Evolutionary conservation across 2,797 vertebrate species (phyloP).

Genomic region (Centropyge bicolor): DNA sequence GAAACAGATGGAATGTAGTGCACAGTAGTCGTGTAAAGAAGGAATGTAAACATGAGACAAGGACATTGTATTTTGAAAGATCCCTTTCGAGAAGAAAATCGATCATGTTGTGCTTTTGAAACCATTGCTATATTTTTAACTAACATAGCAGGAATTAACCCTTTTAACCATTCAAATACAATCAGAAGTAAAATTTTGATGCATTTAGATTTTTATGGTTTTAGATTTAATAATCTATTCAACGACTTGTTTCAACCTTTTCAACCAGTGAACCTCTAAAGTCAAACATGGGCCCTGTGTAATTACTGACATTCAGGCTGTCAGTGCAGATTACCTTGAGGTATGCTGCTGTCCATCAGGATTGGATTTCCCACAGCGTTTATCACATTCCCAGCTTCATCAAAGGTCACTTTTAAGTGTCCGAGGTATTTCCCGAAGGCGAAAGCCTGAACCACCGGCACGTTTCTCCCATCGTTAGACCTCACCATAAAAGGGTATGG

Average conservation of each 20-base stretch:
- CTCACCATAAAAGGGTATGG: conserved; percentile 88
- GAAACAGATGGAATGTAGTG: too few relatives aligned
- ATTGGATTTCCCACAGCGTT: conserved; percentile 91
- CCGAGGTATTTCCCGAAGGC: conserved; percentile 96
- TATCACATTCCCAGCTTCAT: conserved; percentile 87
- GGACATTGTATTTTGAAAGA: not conserved
- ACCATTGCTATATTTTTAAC: not conserved
- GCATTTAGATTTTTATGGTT: not conserved
- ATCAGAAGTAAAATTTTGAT: not conserved
- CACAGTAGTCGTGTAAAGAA: not conserved
- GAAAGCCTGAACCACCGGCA: conserved; percentile 94
- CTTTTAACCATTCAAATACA: not conserved
- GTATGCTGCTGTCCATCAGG: conserved; percentile 87
- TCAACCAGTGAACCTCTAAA: not conserved
- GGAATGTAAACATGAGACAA: not conserved
- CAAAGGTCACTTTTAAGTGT: conserved; percentile 89
- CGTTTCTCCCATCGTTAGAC: conserved; percentile 86
- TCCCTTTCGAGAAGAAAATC: not conserved
- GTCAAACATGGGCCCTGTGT: not conserved
- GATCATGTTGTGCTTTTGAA: not conserved
- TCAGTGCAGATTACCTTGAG: conserved; percentile 84
- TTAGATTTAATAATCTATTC: not conserved
- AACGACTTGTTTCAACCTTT: not conserved
- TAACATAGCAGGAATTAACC: not conserved
- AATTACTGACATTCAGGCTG: not conserved